Percentiles rank a stretch among this genome's conserved stretches.
phyloP scores from a whole-genome alignment of 2,888 invertebrate genomes.

The Pterostichus niger region DNA sequence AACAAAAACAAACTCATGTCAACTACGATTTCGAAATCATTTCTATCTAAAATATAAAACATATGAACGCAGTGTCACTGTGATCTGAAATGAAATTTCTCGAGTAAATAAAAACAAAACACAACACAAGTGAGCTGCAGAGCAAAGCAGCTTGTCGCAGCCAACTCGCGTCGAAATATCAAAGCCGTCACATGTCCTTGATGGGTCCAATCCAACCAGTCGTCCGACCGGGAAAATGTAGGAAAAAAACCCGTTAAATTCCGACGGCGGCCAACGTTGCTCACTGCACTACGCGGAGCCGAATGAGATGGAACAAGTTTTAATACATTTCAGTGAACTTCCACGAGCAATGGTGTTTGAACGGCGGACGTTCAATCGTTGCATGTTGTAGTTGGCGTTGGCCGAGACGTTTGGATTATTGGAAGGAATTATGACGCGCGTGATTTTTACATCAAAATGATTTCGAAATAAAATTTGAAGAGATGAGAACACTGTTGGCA shows the following conservation, averaged over 20 bases:
- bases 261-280: neutral
- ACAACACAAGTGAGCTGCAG: neutral
- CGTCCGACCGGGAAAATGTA: neutral
- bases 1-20: too few relatives aligned
- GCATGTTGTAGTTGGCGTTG: neutral
- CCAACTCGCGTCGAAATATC: constrained; percentile 32
- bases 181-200: constrained; percentile 57
- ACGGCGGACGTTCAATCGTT: neutral
- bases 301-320: constrained; percentile 24
- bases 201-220: neutral
- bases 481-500: neutral
- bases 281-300: neutral
- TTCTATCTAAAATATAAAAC: neutral
- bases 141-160: neutral
- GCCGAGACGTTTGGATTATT: neutral
- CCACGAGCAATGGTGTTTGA: neutral
- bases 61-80: neutral
- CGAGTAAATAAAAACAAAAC: constrained; percentile 33
- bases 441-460: constrained; percentile 3
- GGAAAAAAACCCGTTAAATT: constrained; percentile 4
- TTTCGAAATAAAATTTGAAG: neutral
- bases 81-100: constrained; percentile 24
- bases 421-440: neutral
- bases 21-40: neutral
- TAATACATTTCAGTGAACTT: constrained; percentile 9